These are phyloP conservation scores for Lasioglossum albipes DNA, from an alignment of 1,140 invertebrate genomes.

Conservation along the genomic window DNA sequence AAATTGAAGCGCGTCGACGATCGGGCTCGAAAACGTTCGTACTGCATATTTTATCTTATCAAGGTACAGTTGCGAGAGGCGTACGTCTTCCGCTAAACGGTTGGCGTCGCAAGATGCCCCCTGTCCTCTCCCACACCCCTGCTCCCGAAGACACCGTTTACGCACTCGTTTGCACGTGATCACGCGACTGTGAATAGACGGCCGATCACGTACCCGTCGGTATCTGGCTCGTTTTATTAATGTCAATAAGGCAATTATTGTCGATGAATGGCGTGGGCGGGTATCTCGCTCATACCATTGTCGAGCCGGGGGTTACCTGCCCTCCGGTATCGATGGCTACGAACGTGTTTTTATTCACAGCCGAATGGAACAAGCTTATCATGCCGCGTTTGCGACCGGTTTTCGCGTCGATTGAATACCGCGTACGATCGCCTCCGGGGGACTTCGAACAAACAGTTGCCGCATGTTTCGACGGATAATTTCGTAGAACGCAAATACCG, in stretches of 20 bases:
- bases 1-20: slow-evolving; percentile 30
- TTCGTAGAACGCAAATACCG: slow-evolving; percentile 1
- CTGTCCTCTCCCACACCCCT: no score
- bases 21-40: slow-evolving; percentile 17
- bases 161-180: slow-evolving; percentile 31
- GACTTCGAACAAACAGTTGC: slow-evolving; percentile 5
- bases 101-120: neutral
- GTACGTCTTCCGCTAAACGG: neutral
- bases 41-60: slow-evolving; percentile 39
- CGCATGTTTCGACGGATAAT: slow-evolving; percentile 21
- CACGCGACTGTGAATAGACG: slow-evolving; percentile 42
- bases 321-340: slow-evolving; percentile 56
- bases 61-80: slow-evolving; percentile 7
- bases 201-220: slow-evolving; percentile 56
- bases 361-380: slow-evolving; percentile 18
- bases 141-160: neutral
- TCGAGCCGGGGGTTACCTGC: slow-evolving; percentile 63
- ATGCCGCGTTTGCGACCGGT: neutral
- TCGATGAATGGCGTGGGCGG: slow-evolving; percentile 62
- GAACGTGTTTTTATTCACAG: slow-evolving; percentile 55
- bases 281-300: slow-evolving; percentile 67
- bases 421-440: neutral
- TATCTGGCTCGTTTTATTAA: slow-evolving; percentile 75
- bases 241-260: slow-evolving; percentile 78
- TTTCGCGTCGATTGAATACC: neutral